These are phyloP conservation scores for Lapara coniferarum DNA, from an alignment of 2,888 invertebrate species.

Conservation along the genomic window DNA sequence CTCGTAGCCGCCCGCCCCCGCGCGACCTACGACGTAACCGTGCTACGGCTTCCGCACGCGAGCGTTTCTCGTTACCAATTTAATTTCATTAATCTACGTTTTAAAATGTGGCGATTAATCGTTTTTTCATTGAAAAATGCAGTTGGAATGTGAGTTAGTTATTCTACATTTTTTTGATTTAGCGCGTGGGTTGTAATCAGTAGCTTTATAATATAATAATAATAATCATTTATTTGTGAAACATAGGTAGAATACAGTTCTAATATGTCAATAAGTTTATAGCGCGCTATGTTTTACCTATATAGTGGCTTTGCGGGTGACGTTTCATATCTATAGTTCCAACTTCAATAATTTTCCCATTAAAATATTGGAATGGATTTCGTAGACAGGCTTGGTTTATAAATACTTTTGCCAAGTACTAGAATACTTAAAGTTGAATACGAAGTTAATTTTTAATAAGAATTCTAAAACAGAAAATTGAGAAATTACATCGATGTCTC, in stretches of 20 bases:
- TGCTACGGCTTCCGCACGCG: slow-evolving; percentile 41
- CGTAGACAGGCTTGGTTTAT: neutral
- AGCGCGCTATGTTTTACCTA: too few species aligned
- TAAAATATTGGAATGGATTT: neutral
- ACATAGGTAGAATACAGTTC: too few species aligned
- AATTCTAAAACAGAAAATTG: too few species aligned
- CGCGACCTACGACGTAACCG: slow-evolving; percentile 54
- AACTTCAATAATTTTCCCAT: slow-evolving; percentile 11
- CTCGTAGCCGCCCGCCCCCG: slow-evolving; percentile 54
- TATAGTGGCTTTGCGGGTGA: slow-evolving; percentile 5
- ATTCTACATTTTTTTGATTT: neutral
- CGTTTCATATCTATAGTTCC: slow-evolving; percentile 8
- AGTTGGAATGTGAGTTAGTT: slow-evolving; percentile 3
- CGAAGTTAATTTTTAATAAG: too few species aligned
- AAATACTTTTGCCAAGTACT: neutral
- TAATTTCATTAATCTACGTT: neutral
- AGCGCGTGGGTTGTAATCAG: neutral
- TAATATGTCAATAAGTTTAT: too few species aligned
- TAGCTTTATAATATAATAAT: too few species aligned
- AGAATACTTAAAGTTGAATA: too few species aligned
- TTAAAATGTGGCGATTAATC: slow-evolving; percentile 3
- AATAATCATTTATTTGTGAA: too few species aligned
- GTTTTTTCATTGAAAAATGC: neutral
- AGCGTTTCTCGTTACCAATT: slow-evolving; percentile 1
- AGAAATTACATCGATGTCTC: too few species aligned